These are phyloP conservation scores for Megalonaias nervosa DNA, from an alignment of 1,140 invertebrate genomes.

Conservation along the genomic window DNA sequence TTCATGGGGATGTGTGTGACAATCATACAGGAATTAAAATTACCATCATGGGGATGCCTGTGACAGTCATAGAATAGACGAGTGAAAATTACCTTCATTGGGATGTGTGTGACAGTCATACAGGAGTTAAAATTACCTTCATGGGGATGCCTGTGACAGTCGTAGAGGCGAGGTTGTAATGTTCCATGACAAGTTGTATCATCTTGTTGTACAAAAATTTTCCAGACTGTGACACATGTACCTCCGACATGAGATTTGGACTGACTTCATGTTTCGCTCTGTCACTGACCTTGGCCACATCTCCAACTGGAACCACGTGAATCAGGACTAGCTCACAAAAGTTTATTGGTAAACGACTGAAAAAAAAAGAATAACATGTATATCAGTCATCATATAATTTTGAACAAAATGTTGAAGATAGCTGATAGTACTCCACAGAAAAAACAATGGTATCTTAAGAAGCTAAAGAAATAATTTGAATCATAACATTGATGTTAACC, in stretches of 20 bases:
- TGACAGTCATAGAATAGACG: not conserved
- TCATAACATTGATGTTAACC: too few relatives aligned
- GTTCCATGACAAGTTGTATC: conserved; percentile 73
- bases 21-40: too few relatives aligned
- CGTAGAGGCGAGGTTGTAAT: conserved; percentile 94
- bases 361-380: conserved; percentile 57
- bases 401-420: not conserved
- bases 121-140: conserved; percentile 83
- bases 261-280: conserved; percentile 39
- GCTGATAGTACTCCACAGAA: too few relatives aligned
- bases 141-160: conserved; percentile 98
- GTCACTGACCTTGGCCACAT: conserved; percentile 82
- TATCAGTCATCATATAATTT: not conserved
- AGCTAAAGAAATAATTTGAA: too few relatives aligned
- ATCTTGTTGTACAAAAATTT: conserved; percentile 71
- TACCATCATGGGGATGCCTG: conserved; percentile 59
- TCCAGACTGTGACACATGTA: conserved; percentile 80
- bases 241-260: conserved; percentile 72
- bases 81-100: conserved; percentile 2
- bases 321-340: conserved; percentile 91
- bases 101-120: conserved; percentile 77
- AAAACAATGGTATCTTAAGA: too few relatives aligned
- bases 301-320: conserved; percentile 87
- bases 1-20: conserved; percentile 3
- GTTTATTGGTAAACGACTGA: conserved; percentile 82